Base-by-base conservation (phyloP, 2,888 invertebrate species). In the Muschampia plurimacula region DNA sequence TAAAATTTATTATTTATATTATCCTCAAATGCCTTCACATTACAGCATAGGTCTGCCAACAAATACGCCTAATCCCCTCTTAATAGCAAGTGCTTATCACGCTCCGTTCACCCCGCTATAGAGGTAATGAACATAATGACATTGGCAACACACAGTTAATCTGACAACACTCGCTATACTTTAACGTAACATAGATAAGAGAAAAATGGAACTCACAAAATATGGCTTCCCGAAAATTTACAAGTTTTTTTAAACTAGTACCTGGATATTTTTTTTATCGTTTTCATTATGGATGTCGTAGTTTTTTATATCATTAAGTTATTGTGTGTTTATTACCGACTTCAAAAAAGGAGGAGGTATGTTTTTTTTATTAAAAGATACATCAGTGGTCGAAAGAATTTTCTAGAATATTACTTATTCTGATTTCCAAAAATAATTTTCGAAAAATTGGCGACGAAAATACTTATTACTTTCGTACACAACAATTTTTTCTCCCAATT, bases 71-170 rank as follows among this genome's bases (percentile, higher is more conserved):
- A 66, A 60, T 67, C 71, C 28, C 60, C 55, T 22, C 46, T 36
- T 71, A 71, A 71, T 71, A 13, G 66, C 60, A 49, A 28, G 52
- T 32, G 52, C 71, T 71, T 71, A 71, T 66, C 71, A 15, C 70
- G 71, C 71, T 60, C 66, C 59, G 60, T 67, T 66, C 71, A 71
- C 66, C 22, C 63, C 64, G 57, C 32, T 59, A 49, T 71, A 46
- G 65, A 8, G 65, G 70, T 39, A 71, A 71, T 71, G 70, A 71
- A 59, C 57, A 59, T 65, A 65, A 69, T 59, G 59, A 28, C 28
- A 41, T 13, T 15, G 57, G 65, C 64, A 55, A 70, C 65, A 65
- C 64, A 59, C 64, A 15, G 64, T 22, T 71, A 71, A 71, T 71
- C 59, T 39, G 44, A 39, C 65, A 71, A 66, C 65, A 71, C 70